Evolutionary conservation across 2,797 vertebrate genomes (phyloP).

Genomic region (Ctenosaura bakeri): DNA sequence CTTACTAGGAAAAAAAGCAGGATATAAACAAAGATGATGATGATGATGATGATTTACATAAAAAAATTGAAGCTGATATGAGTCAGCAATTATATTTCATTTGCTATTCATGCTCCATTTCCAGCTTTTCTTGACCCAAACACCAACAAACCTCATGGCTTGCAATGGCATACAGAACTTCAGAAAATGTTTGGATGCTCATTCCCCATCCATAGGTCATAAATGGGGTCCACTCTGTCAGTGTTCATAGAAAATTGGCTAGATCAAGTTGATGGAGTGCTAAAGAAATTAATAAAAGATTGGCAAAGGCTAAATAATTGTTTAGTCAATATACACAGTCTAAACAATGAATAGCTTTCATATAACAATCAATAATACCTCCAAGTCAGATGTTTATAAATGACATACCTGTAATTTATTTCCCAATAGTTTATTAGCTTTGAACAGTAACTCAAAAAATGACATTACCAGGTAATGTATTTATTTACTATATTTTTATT

Average conservation of each 20-base stretch:
- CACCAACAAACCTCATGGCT: background rate
- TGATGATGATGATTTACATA: no score
- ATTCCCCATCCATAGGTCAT: background rate
- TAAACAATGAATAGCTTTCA: slow-evolving; percentile 36
- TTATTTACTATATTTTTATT: background rate
- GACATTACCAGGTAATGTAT: background rate
- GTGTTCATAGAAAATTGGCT: background rate
- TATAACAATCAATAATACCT: slow-evolving; percentile 34
- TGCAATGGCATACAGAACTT: background rate
- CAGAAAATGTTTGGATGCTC: background rate
- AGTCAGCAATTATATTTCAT: background rate
- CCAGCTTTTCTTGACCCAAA: background rate
- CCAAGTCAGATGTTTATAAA: slow-evolving; percentile 28
- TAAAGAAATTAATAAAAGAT: slow-evolving; percentile 35
- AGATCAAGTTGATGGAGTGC: slow-evolving; percentile 4
- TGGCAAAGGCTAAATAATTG: slow-evolving; percentile 33
- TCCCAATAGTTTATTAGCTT: background rate
- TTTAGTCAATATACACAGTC: slow-evolving; percentile 36
- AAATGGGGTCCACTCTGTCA: background rate
- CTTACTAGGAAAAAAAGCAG: no score
- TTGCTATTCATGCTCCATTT: background rate
- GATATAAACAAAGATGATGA: no score
- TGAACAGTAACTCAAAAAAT: background rate
- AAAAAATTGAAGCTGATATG: no score
- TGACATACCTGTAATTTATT: slow-evolving; percentile 18